Percentiles rank a stretch among this genome's conserved stretches.
Conservation (phyloP, 1,140 invertebrate genomes). For the Paracyclopina nana region DNA sequence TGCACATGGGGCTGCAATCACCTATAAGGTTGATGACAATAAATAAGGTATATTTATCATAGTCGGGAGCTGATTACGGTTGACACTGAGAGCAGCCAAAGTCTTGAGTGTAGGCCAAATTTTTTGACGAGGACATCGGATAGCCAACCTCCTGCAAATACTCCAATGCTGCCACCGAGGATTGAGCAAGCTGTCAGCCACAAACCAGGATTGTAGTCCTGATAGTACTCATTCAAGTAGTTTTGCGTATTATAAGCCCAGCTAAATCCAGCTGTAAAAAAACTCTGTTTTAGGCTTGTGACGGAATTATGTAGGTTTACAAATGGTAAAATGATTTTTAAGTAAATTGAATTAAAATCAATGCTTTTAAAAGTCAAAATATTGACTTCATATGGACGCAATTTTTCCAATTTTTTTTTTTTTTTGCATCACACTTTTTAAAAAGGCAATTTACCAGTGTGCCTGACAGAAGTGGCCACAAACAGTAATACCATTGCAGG, state of each 20-base stretch:
- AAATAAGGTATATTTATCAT: background rate
- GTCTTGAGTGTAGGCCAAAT: constrained; percentile 61
- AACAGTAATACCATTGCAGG: background rate
- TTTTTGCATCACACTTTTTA: no score
- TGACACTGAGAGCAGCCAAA: constrained; percentile 51
- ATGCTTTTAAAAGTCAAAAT: no score
- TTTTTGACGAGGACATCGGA: constrained; percentile 72
- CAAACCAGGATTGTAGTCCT: constrained; percentile 62
- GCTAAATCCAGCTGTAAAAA: constrained; percentile 50
- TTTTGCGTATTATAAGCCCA: constrained; percentile 75
- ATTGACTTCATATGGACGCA: no score
- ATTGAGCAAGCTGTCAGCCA: constrained; percentile 70
- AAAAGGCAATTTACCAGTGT: background rate
- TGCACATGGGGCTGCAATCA: constrained; percentile 64
- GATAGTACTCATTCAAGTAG: constrained; percentile 66
- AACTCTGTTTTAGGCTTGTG: background rate
- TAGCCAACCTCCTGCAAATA: constrained; percentile 62
- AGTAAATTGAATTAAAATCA: no score
- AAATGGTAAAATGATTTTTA: no score
- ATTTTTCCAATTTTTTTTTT: no score
- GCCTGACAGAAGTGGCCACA: background rate
- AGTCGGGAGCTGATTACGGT: background rate
- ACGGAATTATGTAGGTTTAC: no score
- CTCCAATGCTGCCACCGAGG: constrained; percentile 62
- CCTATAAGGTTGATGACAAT: constrained; percentile 30